These are phyloP conservation scores for Calliopum simillimum DNA, from an alignment of 2,888 invertebrate genomes.

Conservation along the genomic window DNA sequence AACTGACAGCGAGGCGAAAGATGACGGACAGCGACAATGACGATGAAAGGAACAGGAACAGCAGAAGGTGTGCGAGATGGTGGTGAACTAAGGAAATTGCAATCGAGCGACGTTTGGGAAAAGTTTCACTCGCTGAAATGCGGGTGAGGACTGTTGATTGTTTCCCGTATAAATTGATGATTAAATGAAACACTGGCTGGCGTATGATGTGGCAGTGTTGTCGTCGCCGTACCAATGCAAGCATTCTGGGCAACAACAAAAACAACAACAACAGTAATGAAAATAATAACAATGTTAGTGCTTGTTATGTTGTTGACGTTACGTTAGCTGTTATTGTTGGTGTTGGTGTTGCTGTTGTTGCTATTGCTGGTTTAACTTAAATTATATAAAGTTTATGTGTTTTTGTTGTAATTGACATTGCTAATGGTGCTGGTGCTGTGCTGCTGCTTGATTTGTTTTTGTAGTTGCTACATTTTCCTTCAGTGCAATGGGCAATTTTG, in stretches of 20 bases:
- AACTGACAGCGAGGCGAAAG: background rate
- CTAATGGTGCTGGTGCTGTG: background rate
- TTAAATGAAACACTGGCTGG: background rate
- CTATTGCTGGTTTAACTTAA: background rate
- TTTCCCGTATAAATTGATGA: background rate
- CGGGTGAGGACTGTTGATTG: background rate
- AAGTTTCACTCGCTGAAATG: too few species aligned
- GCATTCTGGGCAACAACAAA: background rate
- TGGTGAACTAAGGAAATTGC: background rate
- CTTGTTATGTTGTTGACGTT: background rate
- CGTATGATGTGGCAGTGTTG: background rate
- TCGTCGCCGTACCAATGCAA: background rate
- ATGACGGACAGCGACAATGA: background rate
- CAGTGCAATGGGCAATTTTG: too few species aligned
- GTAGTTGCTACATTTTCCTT: too few species aligned
- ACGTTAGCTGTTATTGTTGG: too few species aligned
- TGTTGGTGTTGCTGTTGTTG: background rate
- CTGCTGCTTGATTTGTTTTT: background rate
- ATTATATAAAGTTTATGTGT: background rate
- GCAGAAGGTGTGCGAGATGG: background rate
- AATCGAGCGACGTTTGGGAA: too few species aligned
- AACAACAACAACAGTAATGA: conserved; percentile 1
- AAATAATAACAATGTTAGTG: background rate
- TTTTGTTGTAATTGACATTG: background rate
- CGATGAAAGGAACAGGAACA: background rate